These are phyloP conservation scores for Phrynocephalus forsythii DNA, from an alignment of 2,797 vertebrate genomes.

Conservation along the genomic window DNA sequence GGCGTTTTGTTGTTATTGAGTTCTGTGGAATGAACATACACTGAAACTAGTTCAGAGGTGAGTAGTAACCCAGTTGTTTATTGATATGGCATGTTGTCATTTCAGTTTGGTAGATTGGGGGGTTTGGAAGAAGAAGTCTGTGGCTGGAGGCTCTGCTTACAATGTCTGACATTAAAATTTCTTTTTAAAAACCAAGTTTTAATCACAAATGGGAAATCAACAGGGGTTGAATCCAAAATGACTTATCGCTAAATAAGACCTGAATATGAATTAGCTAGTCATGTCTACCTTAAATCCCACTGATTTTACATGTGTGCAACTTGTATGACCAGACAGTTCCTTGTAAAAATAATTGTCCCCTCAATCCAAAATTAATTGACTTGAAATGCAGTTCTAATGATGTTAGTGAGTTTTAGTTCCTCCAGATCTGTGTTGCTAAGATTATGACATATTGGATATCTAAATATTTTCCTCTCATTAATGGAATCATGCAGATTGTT, in stretches of 20 bases:
- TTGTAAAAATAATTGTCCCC: not conserved
- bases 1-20: not conserved
- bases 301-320: too few relatives aligned
- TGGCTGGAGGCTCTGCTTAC: not conserved
- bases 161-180: not conserved
- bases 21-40: not conserved
- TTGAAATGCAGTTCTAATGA: not conserved
- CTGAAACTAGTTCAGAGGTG: not conserved
- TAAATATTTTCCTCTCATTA: slow-evolving; percentile 32
- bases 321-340: not conserved
- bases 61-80: not conserved
- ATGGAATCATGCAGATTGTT: slow-evolving; percentile 32
- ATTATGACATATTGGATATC: slow-evolving; percentile 4
- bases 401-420: not conserved
- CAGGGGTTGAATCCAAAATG: too few relatives aligned
- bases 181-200: not conserved
- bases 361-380: not conserved
- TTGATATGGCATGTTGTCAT: not conserved
- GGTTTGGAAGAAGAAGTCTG: not conserved
- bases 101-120: not conserved
- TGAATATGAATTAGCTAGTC: too few relatives aligned
- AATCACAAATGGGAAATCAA: not conserved
- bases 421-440: not conserved
- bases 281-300: too few relatives aligned
- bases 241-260: too few relatives aligned